Base-by-base conservation (phyloP, 2,113 vertebrate species). In the Vulpes lagopus region DNA sequence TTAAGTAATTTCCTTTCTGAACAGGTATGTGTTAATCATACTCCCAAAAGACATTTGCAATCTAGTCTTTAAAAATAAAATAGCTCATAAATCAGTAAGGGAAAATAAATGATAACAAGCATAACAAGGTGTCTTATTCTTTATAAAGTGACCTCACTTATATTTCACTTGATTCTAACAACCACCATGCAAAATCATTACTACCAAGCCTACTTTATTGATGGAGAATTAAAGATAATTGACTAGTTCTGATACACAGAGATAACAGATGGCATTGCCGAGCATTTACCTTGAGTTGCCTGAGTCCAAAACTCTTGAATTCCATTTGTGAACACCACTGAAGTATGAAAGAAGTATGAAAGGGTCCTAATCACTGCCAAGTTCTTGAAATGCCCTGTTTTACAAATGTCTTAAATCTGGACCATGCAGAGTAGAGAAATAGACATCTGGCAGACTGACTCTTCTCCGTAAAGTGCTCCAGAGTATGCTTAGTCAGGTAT, bases 11-110 rank as follows among this genome's bases (percentile, higher is more conserved):
- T 43, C 1, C 27, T 76, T 83, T 94, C 16, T 43, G 8, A 67
- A 55, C 8, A 86, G 30, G 82, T 74, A 83, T 62, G 2, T n/a
- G 11, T 53, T 74, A 76, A 59, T 78, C 23, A 59, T 65, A 23
- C 20, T 83, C 3, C 0, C 76, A 84, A 69, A 76, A 30, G 23
- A 91, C 2, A 92, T n/a, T 53, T 82, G 7, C 3, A 59, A 5
- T 65, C 38, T 64, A 89, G 10, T 85, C 5, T 78, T 92, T 91
- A 32, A 32, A 91, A 94, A 92, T 87, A 38, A 65, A 89, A 80
- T 15, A 83, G 4, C 20, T 83, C 11, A 64, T 78, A 95, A 86
- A 17, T 73, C 30, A 85, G 17, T 19, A 96, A 80, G 11, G 59
- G 10, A 91, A 96, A 93, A 69, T 92, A n/a, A 51, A 49, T 80